These are phyloP conservation scores for Neopipo cinnamomea DNA, from an alignment of 2,113 vertebrate species.

Conservation along the genomic window DNA sequence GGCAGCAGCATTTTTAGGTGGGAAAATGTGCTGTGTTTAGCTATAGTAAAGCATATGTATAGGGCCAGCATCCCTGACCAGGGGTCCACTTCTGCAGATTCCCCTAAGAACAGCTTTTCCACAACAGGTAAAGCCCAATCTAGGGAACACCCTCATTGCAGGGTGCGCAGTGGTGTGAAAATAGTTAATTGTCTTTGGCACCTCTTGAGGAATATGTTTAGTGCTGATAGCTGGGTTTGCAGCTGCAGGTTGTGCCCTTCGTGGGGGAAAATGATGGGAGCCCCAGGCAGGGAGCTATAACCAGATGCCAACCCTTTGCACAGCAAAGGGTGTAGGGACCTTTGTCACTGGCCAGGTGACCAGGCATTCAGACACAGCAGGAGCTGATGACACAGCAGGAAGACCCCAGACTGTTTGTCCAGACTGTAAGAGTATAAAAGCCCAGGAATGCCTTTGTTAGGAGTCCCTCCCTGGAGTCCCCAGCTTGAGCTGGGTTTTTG, in stretches of 20 bases:
- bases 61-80: not conserved
- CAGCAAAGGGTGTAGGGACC: not conserved
- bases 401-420: not conserved
- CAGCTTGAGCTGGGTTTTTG: not conserved
- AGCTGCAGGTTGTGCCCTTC: not conserved
- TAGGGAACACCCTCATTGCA: not conserved
- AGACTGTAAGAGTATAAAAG: not conserved
- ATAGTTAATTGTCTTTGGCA: not conserved
- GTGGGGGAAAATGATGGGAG: not conserved
- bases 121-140: not conserved
- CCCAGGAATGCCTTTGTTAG: not conserved
- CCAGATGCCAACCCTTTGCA: not conserved
- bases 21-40: not conserved
- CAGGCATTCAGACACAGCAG: not conserved
- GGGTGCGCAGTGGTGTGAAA: not conserved
- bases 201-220: not conserved
- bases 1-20: not conserved
- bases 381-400: not conserved
- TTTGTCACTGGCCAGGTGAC: not conserved
- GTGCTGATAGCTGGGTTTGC: not conserved
- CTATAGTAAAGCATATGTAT: not conserved
- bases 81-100: not conserved
- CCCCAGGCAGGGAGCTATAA: not conserved
- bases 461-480: not conserved
- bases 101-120: not conserved